Evolutionary conservation across 2,113 vertebrate species (phyloP).

Genomic region (Ctenodactylus gundi): DNA sequence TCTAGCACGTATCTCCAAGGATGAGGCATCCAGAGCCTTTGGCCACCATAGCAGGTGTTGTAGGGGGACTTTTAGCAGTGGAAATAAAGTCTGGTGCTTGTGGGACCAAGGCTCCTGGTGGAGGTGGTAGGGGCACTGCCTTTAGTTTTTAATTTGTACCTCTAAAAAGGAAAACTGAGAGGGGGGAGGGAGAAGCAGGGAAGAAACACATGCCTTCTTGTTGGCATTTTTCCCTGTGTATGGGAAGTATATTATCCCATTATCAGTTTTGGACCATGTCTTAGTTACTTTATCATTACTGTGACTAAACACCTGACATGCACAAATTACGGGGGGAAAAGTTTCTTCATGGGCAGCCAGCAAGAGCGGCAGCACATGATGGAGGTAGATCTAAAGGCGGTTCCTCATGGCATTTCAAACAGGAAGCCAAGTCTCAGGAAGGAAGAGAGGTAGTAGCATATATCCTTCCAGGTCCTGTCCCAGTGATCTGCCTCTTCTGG

Average conservation of each 20-base stretch:
- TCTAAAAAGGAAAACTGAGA: background rate
- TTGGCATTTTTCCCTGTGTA: background rate
- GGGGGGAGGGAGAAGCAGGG: background rate
- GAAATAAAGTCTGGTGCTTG: background rate
- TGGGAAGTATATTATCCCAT: background rate
- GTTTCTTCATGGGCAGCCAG: no score
- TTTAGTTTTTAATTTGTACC: background rate
- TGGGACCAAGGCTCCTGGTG: accelerated
- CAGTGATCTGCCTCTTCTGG: no score
- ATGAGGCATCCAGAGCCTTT: background rate
- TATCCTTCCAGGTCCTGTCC: no score
- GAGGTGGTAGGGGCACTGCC: background rate
- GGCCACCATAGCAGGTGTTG: background rate
- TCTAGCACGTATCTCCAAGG: background rate
- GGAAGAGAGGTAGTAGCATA: no score
- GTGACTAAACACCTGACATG: no score
- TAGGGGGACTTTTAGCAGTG: background rate
- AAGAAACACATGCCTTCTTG: background rate
- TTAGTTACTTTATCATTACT: no score
- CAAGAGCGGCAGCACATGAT: no score
- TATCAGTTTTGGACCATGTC: background rate
- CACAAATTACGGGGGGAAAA: no score
- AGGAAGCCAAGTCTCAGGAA: no score
- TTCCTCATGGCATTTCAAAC: no score
- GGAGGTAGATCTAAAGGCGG: no score